These are phyloP conservation scores for Andrena marginata DNA, from an alignment of 2,888 invertebrate genomes.

Conservation along the genomic window DNA sequence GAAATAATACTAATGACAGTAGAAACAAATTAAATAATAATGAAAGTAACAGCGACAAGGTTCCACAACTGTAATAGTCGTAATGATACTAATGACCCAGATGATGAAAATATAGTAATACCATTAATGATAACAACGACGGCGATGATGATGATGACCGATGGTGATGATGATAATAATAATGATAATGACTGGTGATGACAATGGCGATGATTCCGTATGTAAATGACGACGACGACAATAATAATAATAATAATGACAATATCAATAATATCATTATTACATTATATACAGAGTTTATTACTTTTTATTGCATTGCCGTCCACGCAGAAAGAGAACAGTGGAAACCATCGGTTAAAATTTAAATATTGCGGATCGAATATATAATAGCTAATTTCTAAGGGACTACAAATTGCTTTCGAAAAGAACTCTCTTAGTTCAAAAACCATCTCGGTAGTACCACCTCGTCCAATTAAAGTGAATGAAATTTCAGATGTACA, in stretches of 20 bases:
- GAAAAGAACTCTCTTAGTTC: background rate
- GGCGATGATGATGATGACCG: background rate
- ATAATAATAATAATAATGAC: conserved; percentile 38
- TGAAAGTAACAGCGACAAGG: too few species aligned
- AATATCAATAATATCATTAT: conserved; percentile 71
- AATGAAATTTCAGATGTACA: background rate
- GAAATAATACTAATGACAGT: background rate
- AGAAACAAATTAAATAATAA: background rate
- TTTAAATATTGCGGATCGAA: background rate
- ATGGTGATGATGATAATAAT: background rate
- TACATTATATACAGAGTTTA: conserved; percentile 82
- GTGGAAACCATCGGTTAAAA: background rate
- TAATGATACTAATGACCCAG: background rate
- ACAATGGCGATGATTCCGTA: background rate
- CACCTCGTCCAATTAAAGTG: background rate
- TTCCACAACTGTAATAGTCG: background rate
- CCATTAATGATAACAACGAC: background rate
- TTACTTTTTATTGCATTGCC: conserved; percentile 65
- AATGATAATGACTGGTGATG: background rate
- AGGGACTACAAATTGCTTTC: background rate
- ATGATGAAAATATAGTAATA: background rate
- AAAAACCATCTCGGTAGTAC: background rate
- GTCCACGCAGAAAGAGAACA: conserved; percentile 59
- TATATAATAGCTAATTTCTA: background rate
- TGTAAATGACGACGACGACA: conserved; percentile 24